Evolutionary conservation across 2,113 vertebrate species (phyloP), one percentile per base, ranked within the genome.

Genomic region (Pampusana beccarii): DNA sequence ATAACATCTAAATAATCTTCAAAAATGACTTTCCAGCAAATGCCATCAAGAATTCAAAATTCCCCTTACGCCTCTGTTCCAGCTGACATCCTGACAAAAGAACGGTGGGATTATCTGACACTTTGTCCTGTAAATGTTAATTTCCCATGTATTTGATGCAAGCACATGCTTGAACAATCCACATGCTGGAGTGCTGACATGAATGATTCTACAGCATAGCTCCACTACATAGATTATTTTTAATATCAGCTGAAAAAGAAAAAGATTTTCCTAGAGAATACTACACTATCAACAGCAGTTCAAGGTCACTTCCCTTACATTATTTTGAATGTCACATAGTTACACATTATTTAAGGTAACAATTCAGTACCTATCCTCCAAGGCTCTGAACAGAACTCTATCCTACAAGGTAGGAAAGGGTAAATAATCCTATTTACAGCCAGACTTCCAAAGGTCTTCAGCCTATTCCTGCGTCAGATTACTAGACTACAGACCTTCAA

Each of bases 341-440:
- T 93, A 64, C 18, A 16, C 21, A 18, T 31, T 88, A 58, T 65
- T 83, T 81, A 72, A 69, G 40, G 4, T 9, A 80, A 75, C 56
- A 86, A 73, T 25, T 34, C 28, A 25, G 36, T 44, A 70, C 36
- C 67, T 66, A 36, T 66, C 16, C 31, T 73, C 58, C 86, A 48
- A 78, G n/a, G 64, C 28, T 80, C 53, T 86, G 67, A 62, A 60
- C 80, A 80, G 46, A 86, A 28, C 40, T 73, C 40, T 54, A 23
- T 40, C 42, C 38, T 75, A 28, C n/a, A 66, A 75, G 38, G 57
- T 24, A 89, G 64, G 50, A 75, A 80, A 54, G 64, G 56, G 72
- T 73, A 91, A 87, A 88, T 84, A 86, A 94, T 67, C 79, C 82
- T 64, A 33, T 74, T 88, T 86, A 88, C 53, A 90, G n/a, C 33